A percentile compares a stretch with the other conserved stretches of the same genome.
These are phyloP conservation scores for Acipenser transmontanus DNA, from an alignment of 2,797 vertebrate genomes.

Conservation along the genomic window DNA sequence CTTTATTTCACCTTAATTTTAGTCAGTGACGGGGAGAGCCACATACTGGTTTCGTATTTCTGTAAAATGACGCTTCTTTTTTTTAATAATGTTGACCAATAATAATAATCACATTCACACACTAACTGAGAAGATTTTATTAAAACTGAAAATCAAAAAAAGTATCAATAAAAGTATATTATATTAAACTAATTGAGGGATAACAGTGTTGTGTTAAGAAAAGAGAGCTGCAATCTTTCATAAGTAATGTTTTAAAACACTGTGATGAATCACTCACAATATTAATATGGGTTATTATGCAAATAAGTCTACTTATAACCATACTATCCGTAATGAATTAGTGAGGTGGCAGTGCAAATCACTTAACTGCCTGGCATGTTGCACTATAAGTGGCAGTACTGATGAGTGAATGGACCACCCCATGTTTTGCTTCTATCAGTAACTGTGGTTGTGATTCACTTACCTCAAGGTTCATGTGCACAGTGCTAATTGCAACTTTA, in stretches of 20 bases:
- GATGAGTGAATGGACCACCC: neutral
- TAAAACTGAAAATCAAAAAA: too few species aligned
- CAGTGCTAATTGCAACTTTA: conserved; percentile 71
- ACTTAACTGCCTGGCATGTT: neutral
- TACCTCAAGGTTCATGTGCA: conserved; percentile 73
- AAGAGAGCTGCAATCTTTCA: conserved; percentile 12
- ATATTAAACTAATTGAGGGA: neutral
- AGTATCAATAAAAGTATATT: too few species aligned
- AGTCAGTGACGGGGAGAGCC: too few species aligned
- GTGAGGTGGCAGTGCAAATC: conserved; percentile 10
- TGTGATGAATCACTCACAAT: neutral
- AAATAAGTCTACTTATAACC: conserved; percentile 17
- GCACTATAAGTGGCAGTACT: neutral
- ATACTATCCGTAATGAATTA: conserved; percentile 19
- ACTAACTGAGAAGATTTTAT: too few species aligned
- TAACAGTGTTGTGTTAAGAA: neutral
- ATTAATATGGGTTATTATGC: conserved; percentile 17
- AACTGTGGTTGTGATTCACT: conserved; percentile 34
- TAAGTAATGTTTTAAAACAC: conserved; percentile 12
- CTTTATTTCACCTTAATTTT: too few species aligned
- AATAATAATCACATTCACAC: too few species aligned
- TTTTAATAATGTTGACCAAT: too few species aligned
- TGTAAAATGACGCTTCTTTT: too few species aligned
- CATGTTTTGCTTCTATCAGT: neutral
- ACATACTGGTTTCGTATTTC: too few species aligned